Evolutionary conservation across 1,140 invertebrate genomes (phyloP).

Genomic region (Harlomillsia oculata): DNA sequence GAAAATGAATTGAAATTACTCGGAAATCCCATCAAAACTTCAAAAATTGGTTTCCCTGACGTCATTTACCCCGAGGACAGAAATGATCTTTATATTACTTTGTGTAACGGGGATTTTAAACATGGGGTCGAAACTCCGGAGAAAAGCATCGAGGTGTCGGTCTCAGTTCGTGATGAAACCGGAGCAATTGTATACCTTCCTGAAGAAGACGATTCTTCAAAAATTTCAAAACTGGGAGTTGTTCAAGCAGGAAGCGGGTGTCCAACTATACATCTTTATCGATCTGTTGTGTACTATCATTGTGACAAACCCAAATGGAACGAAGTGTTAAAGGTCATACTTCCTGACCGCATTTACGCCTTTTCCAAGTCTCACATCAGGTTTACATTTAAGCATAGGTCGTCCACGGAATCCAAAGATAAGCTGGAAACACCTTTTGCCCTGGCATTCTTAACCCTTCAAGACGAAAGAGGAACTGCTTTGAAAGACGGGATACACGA

Average conservation of each 20-base stretch:
- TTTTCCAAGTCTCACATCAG: slow-evolving; percentile 83
- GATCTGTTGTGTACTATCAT: slow-evolving; percentile 84
- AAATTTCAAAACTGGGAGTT: slow-evolving; percentile 56
- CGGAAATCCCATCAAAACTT: slow-evolving; percentile 34
- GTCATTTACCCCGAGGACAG: slow-evolving; percentile 87
- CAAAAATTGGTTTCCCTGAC: slow-evolving; percentile 93
- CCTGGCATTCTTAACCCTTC: slow-evolving; percentile 72
- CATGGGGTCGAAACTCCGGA: slow-evolving; percentile 76
- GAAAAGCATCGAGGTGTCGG: slow-evolving; percentile 81
- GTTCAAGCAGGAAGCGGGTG: slow-evolving; percentile 71
- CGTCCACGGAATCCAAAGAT: slow-evolving; percentile 80
- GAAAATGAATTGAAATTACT: too few species aligned
- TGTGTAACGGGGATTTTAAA: slow-evolving; percentile 71
- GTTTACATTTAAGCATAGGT: slow-evolving; percentile 81
- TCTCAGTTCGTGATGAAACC: slow-evolving; percentile 74
- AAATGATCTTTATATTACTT: slow-evolving; percentile 88
- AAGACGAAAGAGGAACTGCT: slow-evolving; percentile 84
- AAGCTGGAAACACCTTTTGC: slow-evolving; percentile 83
- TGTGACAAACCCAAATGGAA: slow-evolving; percentile 86
- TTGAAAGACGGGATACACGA: slow-evolving; percentile 70
- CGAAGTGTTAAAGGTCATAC: slow-evolving; percentile 81
- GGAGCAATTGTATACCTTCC: too few species aligned
- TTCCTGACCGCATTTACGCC: slow-evolving; percentile 71
- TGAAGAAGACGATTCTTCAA: slow-evolving; percentile 67
- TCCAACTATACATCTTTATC: slow-evolving; percentile 61